Base-by-base conservation (phyloP, 2,888 invertebrate species). In the Diplazon laetatorius region DNA sequence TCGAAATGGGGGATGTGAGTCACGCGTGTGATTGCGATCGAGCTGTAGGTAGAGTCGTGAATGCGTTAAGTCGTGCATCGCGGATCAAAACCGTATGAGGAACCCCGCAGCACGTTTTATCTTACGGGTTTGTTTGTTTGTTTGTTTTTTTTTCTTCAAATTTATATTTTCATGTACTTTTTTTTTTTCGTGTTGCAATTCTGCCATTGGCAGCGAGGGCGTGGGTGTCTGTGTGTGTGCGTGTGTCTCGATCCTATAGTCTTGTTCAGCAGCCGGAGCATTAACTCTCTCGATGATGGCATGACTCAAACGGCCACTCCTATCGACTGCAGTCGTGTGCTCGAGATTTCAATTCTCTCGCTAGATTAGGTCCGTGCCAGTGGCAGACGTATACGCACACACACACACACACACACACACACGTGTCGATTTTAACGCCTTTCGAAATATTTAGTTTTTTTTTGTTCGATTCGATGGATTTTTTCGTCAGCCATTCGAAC, bases 161-260 rank as follows among this genome's bases (percentile, higher is more conserved):
- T n/a, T n/a, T n/a, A n/a, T n/a, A n/a, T n/a, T n/a, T n/a, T n/a
- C n/a, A n/a, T n/a, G n/a, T n/a, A n/a, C n/a, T n/a, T 30, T 30
- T 30, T 30, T 30, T 30, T 30, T 30, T 30, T 30, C 6, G 30
- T 6, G 30, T 6, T 30, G n/a, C 30, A 30, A 25, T 25, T 14
- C 6, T 4, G 50, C 2, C 22, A 22, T 22, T 50, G 50, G 50
- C 50, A 50, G 22, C 12, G 22, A 20, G 10, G 44, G 16, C 73
- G 73, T 73, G 48, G 73, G 73, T 65, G 72, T 57, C 25, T n/a
- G n/a, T n/a, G n/a, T n/a, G n/a, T n/a, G 30, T 30, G 30, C n/a
- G 30, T 25, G 57, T 25, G 20, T 65, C 35, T 65, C 57, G 52
- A 50, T 50, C 22, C 52, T n/a, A 14, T 52, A 46, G 16, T 44